These are phyloP conservation scores for Myotis brandtii DNA, from an alignment of 2,113 vertebrate species.

Conservation along the genomic window DNA sequence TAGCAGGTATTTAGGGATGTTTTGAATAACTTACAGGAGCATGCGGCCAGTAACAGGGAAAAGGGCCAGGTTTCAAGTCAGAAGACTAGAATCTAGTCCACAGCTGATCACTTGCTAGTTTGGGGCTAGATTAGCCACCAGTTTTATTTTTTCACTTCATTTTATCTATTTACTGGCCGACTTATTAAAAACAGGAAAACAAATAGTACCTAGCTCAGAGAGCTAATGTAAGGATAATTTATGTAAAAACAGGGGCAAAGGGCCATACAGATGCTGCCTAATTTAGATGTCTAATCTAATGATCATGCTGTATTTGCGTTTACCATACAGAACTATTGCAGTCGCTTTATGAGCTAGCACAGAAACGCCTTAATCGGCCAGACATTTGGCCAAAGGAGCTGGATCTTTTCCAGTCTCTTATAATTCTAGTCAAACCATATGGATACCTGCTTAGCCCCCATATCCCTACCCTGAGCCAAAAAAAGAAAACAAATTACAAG, in stretches of 20 bases:
- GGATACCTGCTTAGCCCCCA: background rate
- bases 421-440: background rate
- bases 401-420: background rate
- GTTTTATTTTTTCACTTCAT: background rate
- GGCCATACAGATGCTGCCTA: background rate
- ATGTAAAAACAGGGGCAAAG: background rate
- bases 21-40: slow-evolving; percentile 50
- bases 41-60: background rate
- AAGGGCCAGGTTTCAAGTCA: slow-evolving; percentile 41
- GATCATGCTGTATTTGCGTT: background rate
- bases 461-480: background rate
- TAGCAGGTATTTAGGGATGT: slow-evolving; percentile 52
- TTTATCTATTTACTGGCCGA: background rate
- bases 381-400: slow-evolving; percentile 35
- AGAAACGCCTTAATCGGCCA: background rate
- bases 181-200: background rate
- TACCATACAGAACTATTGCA: background rate
- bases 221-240: background rate
- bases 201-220: background rate
- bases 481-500: background rate
- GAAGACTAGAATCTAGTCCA: slow-evolving; percentile 35
- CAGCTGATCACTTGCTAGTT: background rate
- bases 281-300: slow-evolving; percentile 40
- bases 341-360: background rate
- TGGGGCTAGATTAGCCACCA: background rate